phyloP scores from a whole-genome alignment of 2,888 invertebrate species.

The Tenthredo livida region DNA sequence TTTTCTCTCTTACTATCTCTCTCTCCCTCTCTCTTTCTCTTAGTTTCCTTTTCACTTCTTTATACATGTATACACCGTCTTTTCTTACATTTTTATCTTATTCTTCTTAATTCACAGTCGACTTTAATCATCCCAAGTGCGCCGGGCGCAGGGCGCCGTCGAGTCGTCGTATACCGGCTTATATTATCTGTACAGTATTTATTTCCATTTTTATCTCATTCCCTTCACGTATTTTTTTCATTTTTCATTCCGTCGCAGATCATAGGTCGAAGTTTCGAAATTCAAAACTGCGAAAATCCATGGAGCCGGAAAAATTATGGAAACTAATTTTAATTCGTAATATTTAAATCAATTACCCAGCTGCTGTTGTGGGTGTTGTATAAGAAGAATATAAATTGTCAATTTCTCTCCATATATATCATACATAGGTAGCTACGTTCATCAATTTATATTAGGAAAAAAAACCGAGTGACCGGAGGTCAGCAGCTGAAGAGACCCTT shows the following conservation, averaged over 20 bases:
- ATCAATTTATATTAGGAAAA: conserved; percentile 23
- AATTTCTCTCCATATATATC: neutral
- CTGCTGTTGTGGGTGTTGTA: no score
- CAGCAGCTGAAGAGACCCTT: conserved; percentile 1
- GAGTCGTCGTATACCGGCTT: neutral
- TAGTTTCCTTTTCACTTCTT: neutral
- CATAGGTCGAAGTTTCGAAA: no score
- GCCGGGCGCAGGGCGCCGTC: conserved; percentile 11
- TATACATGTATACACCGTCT: neutral
- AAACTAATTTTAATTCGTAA: no score
- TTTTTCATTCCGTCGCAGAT: no score
- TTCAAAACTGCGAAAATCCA: no score
- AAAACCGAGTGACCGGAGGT: neutral
- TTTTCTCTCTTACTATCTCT: conserved; percentile 52
- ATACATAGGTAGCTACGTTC: neutral
- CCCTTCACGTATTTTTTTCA: no score
- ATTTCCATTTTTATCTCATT: no score
- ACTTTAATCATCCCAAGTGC: conserved; percentile 48
- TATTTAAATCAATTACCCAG: no score
- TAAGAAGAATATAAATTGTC: neutral
- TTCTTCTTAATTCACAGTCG: conserved; percentile 42
- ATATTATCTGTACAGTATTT: neutral
- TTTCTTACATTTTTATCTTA: neutral
- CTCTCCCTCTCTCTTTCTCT: conserved; percentile 46
- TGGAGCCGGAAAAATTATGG: no score